Conservation (phyloP, 2,888 invertebrate species). For the Halocaridina rubra region DNA sequence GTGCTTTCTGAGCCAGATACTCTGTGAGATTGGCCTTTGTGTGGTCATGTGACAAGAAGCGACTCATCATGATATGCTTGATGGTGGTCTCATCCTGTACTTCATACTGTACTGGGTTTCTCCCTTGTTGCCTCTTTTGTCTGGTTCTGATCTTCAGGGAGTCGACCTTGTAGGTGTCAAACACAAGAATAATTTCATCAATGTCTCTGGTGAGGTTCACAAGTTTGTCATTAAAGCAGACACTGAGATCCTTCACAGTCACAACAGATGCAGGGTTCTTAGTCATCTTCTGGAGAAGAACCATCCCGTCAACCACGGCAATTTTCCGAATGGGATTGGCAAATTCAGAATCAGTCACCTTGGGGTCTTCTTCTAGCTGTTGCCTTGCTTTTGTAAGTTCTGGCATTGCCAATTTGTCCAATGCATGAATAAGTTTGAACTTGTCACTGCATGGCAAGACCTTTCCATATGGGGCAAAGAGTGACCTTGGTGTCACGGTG, state of each 20-base stretch:
- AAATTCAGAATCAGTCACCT: background rate
- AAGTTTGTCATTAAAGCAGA: background rate
- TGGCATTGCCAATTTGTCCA: background rate
- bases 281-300: background rate
- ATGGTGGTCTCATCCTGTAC: slow-evolving; percentile 1
- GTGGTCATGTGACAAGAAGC: background rate
- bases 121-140: background rate
- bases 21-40: background rate
- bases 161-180: slow-evolving; percentile 12
- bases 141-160: slow-evolving; percentile 6
- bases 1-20: too few relatives aligned
- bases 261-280: background rate
- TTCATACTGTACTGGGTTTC: background rate
- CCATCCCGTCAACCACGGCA: background rate
- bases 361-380: background rate
- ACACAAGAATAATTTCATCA: slow-evolving; percentile 1
- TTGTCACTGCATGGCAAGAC: too few relatives aligned
- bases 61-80: background rate
- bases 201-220: background rate
- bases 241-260: background rate
- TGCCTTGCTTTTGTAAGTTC: background rate
- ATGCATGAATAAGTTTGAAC: background rate
- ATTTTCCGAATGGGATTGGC: background rate
- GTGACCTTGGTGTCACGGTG: too few relatives aligned
- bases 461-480: too few relatives aligned